Conservation (phyloP, 2,888 invertebrate species). For the Cerastis leucographa region DNA sequence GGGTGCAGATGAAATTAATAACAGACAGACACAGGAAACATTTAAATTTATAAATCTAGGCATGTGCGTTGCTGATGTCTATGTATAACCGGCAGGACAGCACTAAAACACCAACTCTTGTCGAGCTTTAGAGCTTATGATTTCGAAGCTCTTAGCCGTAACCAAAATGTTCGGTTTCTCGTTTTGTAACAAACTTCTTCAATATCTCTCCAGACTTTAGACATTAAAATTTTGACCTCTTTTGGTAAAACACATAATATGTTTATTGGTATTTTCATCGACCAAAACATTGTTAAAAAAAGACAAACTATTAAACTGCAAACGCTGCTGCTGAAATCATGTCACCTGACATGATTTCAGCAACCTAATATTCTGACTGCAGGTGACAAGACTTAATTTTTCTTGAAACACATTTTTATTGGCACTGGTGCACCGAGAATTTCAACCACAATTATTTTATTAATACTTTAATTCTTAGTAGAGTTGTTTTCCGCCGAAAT, state of each 20-base stretch:
- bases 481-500: constrained; percentile 16
- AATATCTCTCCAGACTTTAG: neutral
- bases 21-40: neutral
- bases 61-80: neutral
- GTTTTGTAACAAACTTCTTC: neutral
- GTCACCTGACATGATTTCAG: constrained; percentile 1
- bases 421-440: constrained; percentile 7
- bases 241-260: constrained; percentile 17
- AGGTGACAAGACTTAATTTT: constrained; percentile 10
- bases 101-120: neutral
- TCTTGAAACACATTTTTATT: constrained; percentile 7
- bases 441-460: constrained; percentile 22
- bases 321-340: neutral
- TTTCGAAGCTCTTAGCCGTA: neutral
- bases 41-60: neutral
- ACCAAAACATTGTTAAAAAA: neutral
- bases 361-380: neutral
- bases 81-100: neutral
- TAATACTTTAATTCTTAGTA: neutral
- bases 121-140: neutral
- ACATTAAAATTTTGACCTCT: neutral
- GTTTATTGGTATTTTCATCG: constrained; percentile 1
- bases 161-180: neutral
- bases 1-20: constrained; percentile 4
- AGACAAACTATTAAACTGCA: neutral